Conservation (phyloP, 2,113 vertebrate species). For the Amblyopsis rosae region DNA sequence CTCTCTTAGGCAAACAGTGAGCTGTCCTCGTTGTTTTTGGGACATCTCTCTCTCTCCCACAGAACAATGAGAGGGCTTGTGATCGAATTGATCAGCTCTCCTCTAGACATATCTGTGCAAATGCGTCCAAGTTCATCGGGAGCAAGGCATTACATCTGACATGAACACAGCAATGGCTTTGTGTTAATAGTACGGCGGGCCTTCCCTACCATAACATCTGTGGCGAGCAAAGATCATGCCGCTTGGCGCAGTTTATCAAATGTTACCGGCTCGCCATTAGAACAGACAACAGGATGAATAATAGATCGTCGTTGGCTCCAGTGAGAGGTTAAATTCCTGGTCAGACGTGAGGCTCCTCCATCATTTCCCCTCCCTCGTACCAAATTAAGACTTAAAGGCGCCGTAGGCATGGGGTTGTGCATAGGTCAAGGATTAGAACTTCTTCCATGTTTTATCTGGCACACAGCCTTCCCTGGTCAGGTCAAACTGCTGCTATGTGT, state of each 20-base stretch:
- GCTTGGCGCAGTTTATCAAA: slow-evolving; percentile 33
- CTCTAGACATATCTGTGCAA: slow-evolving; percentile 12
- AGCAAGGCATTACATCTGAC: slow-evolving; percentile 13
- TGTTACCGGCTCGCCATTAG: slow-evolving; percentile 17
- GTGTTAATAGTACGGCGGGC: neutral
- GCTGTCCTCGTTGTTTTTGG: slow-evolving; percentile 13
- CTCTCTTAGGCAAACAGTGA: slow-evolving; percentile 14
- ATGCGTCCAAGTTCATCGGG: neutral
- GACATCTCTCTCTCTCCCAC: slow-evolving; percentile 6
- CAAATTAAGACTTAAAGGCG: slow-evolving; percentile 58
- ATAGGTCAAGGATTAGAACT: slow-evolving; percentile 51
- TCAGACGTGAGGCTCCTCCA: slow-evolving; percentile 34
- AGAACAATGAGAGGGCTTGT: slow-evolving; percentile 30
- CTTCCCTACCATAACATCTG: slow-evolving; percentile 26
- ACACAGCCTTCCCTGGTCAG: slow-evolving; percentile 45
- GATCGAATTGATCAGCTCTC: slow-evolving; percentile 35
- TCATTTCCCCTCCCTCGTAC: slow-evolving; percentile 47
- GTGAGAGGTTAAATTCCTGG: slow-evolving; percentile 50
- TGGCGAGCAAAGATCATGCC: slow-evolving; percentile 25
- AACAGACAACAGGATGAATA: slow-evolving; percentile 36
- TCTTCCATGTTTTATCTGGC: slow-evolving; percentile 32
- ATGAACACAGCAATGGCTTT: slow-evolving; percentile 17
- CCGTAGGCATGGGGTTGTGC: slow-evolving; percentile 25
- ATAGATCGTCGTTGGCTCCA: slow-evolving; percentile 45
- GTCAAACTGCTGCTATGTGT: slow-evolving; percentile 50